A percentile compares a stretch with the other conserved stretches of the same genome.
phyloP scores from a whole-genome alignment of 92 coral and sea anemone species.

The Siderastrea radians region DNA sequence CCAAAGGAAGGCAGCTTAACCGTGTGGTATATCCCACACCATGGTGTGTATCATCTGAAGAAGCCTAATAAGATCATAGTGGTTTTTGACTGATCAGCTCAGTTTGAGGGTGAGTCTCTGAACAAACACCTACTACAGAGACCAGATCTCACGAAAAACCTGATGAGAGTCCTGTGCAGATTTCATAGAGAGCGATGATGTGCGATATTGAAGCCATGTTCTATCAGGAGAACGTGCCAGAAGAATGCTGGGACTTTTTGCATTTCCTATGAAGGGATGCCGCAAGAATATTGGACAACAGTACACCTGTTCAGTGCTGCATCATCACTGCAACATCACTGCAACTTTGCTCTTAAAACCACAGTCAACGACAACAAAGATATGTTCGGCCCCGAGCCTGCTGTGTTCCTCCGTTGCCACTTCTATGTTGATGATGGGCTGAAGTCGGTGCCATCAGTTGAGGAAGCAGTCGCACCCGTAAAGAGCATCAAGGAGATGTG shows the following conservation, averaged over 20 bases:
- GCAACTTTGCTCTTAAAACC: neutral
- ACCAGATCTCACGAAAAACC: too few relatives aligned
- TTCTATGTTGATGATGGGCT: slow-evolving; percentile 2
- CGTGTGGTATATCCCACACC: too few relatives aligned
- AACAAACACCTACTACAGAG: too few relatives aligned
- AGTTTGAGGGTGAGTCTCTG: too few relatives aligned
- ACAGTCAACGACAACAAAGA: neutral
- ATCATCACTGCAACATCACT: neutral
- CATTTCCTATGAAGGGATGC: neutral
- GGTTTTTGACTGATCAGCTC: too few relatives aligned
- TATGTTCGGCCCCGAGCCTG: slow-evolving; percentile 1
- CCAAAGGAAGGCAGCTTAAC: too few relatives aligned
- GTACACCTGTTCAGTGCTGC: neutral
- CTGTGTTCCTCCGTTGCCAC: neutral
- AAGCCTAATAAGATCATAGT: too few relatives aligned
- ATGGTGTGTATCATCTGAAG: too few relatives aligned
- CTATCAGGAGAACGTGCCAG: neutral
- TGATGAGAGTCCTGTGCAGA: slow-evolving; percentile 3
- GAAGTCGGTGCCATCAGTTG: slow-evolving; percentile 9
- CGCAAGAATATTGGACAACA: neutral
- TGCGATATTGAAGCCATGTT: slow-evolving; percentile 17
- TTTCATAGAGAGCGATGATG: slow-evolving; percentile 1
- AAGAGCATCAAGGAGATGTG: neutral
- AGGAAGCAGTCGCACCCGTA: neutral
- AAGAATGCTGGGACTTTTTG: slow-evolving; percentile 1